phyloP scores from a whole-genome alignment of 2,888 invertebrate species.

The Darwinula stevensoni region DNA sequence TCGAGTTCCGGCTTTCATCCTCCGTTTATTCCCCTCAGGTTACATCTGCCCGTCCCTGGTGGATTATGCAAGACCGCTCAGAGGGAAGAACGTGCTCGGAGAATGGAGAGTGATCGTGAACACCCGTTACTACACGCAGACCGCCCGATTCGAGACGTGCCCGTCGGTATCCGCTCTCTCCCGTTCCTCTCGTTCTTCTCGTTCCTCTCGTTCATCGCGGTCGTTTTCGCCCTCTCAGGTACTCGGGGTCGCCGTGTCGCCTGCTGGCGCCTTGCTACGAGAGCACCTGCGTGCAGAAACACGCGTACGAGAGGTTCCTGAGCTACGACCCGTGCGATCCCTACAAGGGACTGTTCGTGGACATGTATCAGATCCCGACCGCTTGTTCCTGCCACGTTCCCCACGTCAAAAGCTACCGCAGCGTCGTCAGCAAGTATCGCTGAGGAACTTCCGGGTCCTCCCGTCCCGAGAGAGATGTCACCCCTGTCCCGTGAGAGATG shows the following conservation, averaged over 20 bases:
- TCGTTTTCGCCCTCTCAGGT: too few species aligned
- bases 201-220: too few species aligned
- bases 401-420: too few species aligned
- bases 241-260: slow-evolving; percentile 10
- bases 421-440: too few species aligned
- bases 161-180: too few species aligned
- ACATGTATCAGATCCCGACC: slow-evolving; percentile 13
- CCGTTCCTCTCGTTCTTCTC: too few species aligned
- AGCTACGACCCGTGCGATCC: slow-evolving; percentile 11
- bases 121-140: slow-evolving; percentile 12
- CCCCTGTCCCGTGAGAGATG: too few species aligned
- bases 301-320: slow-evolving; percentile 11
- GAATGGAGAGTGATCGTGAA: slow-evolving; percentile 12
- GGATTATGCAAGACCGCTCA: slow-evolving; percentile 10
- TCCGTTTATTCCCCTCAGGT: too few species aligned
- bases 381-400: slow-evolving; percentile 14
- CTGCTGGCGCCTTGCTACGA: slow-evolving; percentile 11
- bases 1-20: too few species aligned
- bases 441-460: too few species aligned
- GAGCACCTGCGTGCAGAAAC: slow-evolving; percentile 11
- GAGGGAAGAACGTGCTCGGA: slow-evolving; percentile 11
- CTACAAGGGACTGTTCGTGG: slow-evolving; percentile 13
- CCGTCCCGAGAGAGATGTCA: too few species aligned
- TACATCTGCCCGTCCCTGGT: slow-evolving; percentile 12
- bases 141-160: slow-evolving; percentile 11